A percentile compares a stretch with the other conserved stretches of the same genome.
Evolutionary conservation across 2,113 vertebrate genomes (phyloP).

Genomic region (Hippocampus guttulatus): DNA sequence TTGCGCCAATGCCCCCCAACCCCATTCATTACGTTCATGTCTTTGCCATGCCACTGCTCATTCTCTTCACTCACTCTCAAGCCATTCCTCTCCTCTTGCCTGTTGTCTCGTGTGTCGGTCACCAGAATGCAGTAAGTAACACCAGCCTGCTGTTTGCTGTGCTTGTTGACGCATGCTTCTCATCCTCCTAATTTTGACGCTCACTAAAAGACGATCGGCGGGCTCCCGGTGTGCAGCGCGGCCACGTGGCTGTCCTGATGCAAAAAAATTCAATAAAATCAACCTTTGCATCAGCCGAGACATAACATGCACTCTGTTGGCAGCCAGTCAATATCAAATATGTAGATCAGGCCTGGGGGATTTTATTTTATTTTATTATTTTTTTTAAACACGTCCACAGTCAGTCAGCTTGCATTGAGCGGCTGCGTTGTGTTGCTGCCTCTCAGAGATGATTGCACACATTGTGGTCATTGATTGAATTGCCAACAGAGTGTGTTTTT

Average conservation of each 20-base stretch:
- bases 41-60: slow-evolving; percentile 42
- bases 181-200: slow-evolving; percentile 63
- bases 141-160: slow-evolving; percentile 71
- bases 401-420: not conserved
- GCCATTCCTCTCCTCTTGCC: slow-evolving; percentile 63
- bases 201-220: slow-evolving; percentile 15
- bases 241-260: slow-evolving; percentile 22
- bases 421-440: not conserved
- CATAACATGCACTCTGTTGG: not conserved
- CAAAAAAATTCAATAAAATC: not conserved
- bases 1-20: slow-evolving; percentile 24
- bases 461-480: not conserved
- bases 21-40: slow-evolving; percentile 20
- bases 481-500: not conserved
- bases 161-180: slow-evolving; percentile 75
- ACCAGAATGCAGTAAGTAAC: slow-evolving; percentile 93
- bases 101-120: slow-evolving; percentile 77
- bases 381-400: too few relatives aligned
- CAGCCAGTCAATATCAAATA: not conserved
- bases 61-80: slow-evolving; percentile 59
- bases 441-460: not conserved
- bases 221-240: slow-evolving; percentile 41
- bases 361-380: not conserved
- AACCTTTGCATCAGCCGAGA: slow-evolving; percentile 15
- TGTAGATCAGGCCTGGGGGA: not conserved